Evolutionary conservation across 2,888 invertebrate species (phyloP).

Genomic region (Rhopalosiphum nymphaeae): DNA sequence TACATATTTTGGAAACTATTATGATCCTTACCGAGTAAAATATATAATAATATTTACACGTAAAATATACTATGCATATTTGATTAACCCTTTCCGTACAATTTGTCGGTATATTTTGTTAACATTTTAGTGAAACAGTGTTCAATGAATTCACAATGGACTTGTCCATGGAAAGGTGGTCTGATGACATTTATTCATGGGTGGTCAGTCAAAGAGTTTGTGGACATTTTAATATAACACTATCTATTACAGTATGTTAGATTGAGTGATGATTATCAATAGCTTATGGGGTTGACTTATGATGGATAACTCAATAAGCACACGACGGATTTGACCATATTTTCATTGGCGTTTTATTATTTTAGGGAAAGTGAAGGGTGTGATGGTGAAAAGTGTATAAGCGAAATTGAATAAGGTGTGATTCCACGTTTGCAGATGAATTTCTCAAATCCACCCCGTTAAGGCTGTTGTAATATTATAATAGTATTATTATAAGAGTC

Average conservation of each 20-base stretch:
- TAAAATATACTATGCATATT: not conserved
- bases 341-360: not conserved
- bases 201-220: not conserved
- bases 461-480: not conserved
- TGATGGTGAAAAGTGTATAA: not conserved
- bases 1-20: not conserved
- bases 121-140: not conserved
- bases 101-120: not conserved
- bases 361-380: too few relatives aligned
- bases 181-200: not conserved
- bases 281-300: not conserved
- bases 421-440: not conserved
- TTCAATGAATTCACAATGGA: not conserved
- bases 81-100: not conserved
- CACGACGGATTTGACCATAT: not conserved
- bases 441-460: not conserved
- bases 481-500: not conserved
- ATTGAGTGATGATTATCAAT: not conserved
- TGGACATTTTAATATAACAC: not conserved
- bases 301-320: not conserved
- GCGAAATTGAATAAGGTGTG: not conserved
- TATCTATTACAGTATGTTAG: not conserved
- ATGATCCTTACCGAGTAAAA: not conserved
- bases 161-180: not conserved
- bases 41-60: not conserved